Conservation (phyloP, 2,888 invertebrate genomes). For the Pteria penguin region DNA sequence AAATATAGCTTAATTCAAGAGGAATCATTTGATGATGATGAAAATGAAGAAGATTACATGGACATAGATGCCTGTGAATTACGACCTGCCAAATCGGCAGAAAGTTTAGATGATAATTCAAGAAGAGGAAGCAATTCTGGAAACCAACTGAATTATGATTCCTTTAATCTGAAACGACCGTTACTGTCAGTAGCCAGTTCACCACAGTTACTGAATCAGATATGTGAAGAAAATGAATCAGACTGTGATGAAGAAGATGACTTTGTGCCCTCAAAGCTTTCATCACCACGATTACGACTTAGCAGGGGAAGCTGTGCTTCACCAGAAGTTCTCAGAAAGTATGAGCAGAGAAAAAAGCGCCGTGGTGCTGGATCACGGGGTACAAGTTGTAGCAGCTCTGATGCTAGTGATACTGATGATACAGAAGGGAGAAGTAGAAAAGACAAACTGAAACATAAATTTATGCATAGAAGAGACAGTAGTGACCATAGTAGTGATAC, state of each 20-base stretch:
- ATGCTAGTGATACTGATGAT: slow-evolving; percentile 90
- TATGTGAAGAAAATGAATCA: slow-evolving; percentile 85
- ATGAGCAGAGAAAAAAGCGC: slow-evolving; percentile 83
- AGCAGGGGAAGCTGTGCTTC: slow-evolving; percentile 71
- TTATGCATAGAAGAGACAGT: slow-evolving; percentile 75
- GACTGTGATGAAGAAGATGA: slow-evolving; percentile 77
- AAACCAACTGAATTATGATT: slow-evolving; percentile 54
- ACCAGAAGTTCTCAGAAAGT: slow-evolving; percentile 79
- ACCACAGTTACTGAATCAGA: slow-evolving; percentile 85
- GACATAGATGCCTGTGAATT: slow-evolving; percentile 52
- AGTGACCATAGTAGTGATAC: slow-evolving; percentile 80
- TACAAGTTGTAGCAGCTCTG: slow-evolving; percentile 94
- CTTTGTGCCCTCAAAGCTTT: slow-evolving; percentile 63
- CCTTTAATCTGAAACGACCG: slow-evolving; percentile 72
- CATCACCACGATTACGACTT: slow-evolving; percentile 61
- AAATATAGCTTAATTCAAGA: slow-evolving; percentile 96
- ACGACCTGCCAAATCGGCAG: slow-evolving; percentile 64
- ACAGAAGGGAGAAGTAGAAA: slow-evolving; percentile 73
- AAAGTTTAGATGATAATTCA: slow-evolving; percentile 60
- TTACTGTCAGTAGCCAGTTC: slow-evolving; percentile 81
- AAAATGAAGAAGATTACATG: slow-evolving; percentile 64
- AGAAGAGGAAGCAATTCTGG: slow-evolving; percentile 8
- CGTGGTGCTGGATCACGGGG: slow-evolving; percentile 84
- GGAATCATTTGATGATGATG: slow-evolving; percentile 90
- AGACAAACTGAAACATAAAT: slow-evolving; percentile 74